Conservation (phyloP, 2,888 invertebrate genomes). For the Thereva unica region DNA sequence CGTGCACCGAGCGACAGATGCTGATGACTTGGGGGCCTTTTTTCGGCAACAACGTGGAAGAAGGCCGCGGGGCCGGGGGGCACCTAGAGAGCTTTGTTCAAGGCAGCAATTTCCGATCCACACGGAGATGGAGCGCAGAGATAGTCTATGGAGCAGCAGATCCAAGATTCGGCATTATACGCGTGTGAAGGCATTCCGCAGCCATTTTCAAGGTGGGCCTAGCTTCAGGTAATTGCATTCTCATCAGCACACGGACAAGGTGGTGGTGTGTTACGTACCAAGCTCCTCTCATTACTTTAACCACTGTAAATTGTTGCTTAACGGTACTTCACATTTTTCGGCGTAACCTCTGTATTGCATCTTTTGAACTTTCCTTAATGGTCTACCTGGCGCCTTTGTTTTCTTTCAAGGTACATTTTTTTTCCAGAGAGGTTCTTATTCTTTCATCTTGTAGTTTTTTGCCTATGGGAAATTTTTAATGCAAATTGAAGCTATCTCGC, state of each 20-base stretch:
- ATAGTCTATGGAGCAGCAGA: background rate
- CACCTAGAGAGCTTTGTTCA: background rate
- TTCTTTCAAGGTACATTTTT: no score
- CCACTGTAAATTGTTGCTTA: background rate
- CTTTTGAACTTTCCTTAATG: no score
- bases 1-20: no score
- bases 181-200: slow-evolving; percentile 1
- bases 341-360: background rate
- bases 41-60: no score
- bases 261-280: background rate
- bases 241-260: slow-evolving; percentile 6
- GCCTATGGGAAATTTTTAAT: no score
- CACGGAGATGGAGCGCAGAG: background rate
- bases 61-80: background rate
- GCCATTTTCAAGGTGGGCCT: background rate
- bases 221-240: slow-evolving; percentile 7
- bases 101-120: slow-evolving; percentile 11
- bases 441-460: no score
- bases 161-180: no score
- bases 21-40: no score
- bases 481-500: no score
- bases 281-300: background rate
- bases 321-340: slow-evolving; percentile 1
- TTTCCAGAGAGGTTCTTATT: no score
- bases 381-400: no score